phyloP scores from a whole-genome alignment of 2,113 vertebrate genomes.

The Neopipo cinnamomea region DNA sequence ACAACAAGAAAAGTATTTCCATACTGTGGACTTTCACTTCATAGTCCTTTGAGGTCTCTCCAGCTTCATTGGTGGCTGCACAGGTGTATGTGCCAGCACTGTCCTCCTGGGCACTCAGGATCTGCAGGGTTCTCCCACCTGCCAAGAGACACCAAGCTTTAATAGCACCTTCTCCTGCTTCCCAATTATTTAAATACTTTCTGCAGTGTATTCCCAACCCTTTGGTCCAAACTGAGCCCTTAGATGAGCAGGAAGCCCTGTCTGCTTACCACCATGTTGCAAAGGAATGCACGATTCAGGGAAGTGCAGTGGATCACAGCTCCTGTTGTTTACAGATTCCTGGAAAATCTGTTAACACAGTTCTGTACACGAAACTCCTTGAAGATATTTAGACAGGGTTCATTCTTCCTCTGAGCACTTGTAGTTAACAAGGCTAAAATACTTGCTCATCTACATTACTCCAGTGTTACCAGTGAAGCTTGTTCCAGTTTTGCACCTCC shows the following conservation, averaged over 20 bases:
- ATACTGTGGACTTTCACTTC: slow-evolving; percentile 92
- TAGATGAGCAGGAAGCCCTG: background rate
- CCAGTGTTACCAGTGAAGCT: background rate
- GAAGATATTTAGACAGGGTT: background rate
- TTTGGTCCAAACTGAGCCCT: background rate
- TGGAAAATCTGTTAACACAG: background rate
- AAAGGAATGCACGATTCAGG: background rate
- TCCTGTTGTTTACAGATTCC: background rate
- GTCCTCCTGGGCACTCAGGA: slow-evolving; percentile 86
- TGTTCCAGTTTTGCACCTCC: background rate
- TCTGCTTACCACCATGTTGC: rapidly evolving
- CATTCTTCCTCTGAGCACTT: background rate
- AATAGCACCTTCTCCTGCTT: background rate
- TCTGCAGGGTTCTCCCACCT: slow-evolving; percentile 93
- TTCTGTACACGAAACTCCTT: background rate
- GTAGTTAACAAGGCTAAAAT: background rate
- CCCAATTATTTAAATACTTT: background rate
- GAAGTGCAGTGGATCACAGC: background rate
- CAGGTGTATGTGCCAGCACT: slow-evolving; percentile 89
- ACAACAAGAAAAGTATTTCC: slow-evolving; percentile 21
- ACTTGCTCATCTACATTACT: background rate
- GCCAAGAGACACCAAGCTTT: background rate
- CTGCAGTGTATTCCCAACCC: background rate
- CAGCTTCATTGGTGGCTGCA: slow-evolving; percentile 93
- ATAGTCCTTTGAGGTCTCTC: slow-evolving; percentile 88